Conservation (phyloP, 2,797 vertebrate species). For the Fratercula arctica region DNA sequence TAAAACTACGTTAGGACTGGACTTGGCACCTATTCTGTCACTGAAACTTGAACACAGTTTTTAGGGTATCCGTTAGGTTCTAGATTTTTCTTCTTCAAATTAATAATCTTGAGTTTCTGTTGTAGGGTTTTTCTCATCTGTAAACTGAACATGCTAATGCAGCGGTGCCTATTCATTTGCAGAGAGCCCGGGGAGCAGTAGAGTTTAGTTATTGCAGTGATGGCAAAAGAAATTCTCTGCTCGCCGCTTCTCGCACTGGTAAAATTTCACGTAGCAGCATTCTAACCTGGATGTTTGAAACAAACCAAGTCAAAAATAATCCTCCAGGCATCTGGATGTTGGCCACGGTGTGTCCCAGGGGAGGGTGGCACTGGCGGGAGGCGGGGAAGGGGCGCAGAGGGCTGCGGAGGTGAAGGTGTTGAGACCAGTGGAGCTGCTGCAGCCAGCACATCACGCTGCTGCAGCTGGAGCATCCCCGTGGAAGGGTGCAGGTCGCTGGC, state of each 20-base stretch:
- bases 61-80: background rate
- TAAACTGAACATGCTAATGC: background rate
- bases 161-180: background rate
- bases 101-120: background rate
- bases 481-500: background rate
- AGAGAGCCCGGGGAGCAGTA: background rate
- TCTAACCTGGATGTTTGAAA: background rate
- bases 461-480: background rate
- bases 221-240: background rate
- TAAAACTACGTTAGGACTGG: background rate
- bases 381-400: background rate
- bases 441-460: background rate
- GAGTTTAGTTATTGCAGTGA: background rate
- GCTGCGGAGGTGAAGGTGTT: background rate
- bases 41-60: rapidly evolving
- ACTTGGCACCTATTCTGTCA: background rate
- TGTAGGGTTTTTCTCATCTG: background rate
- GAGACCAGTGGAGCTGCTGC: background rate
- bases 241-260: rapidly evolving
- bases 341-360: background rate
- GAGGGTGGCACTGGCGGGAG: rapidly evolving
- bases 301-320: background rate
- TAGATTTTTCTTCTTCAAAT: background rate
- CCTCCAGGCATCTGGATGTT: background rate
- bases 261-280: background rate